Conservation (phyloP, 2,113 vertebrate species). For the Pimephales promelas region DNA sequence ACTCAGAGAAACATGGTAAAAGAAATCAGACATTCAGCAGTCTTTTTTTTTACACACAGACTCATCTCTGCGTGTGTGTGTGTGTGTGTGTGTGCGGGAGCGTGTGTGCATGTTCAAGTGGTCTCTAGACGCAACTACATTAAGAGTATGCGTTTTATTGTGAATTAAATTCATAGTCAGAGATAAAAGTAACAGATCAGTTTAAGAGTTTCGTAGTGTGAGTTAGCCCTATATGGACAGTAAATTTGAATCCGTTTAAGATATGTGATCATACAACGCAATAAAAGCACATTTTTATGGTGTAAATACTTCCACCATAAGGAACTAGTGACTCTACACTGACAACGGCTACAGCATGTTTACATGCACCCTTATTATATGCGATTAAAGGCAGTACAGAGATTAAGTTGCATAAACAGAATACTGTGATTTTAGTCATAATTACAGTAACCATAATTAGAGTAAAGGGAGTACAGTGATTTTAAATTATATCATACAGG, state of each 20-base stretch:
- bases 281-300: neutral
- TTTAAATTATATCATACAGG: too few relatives aligned
- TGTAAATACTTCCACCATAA: slow-evolving; percentile 3
- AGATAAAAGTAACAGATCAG: neutral
- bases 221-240: neutral
- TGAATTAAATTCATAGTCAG: neutral
- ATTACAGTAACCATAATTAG: neutral
- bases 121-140: neutral
- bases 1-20: neutral
- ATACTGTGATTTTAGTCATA: neutral
- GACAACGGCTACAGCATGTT: neutral
- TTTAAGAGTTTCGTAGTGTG: neutral
- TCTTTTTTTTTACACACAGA: too few relatives aligned
- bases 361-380: neutral
- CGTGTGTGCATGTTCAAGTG: neutral
- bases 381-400: neutral
- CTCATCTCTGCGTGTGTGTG: too few relatives aligned
- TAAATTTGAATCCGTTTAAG: neutral
- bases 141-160: neutral
- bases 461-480: neutral
- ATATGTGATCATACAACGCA: neutral
- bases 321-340: neutral
- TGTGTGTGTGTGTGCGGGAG: neutral
- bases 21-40: neutral
- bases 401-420: neutral